Evolutionary conservation across 2,888 invertebrate genomes (phyloP).

Genomic region (Bibio marci): DNA sequence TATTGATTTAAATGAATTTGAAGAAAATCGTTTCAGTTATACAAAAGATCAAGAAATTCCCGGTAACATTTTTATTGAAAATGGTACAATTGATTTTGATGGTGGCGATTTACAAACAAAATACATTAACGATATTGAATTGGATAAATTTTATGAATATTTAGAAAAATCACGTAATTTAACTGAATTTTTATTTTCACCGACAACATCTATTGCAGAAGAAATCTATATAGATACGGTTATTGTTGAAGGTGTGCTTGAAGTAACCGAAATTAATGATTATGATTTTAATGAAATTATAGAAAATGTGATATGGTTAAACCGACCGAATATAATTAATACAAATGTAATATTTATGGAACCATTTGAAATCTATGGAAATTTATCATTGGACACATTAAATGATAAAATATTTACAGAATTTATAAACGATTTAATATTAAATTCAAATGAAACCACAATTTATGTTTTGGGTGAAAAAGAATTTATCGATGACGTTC

Average conservation of each 20-base stretch:
- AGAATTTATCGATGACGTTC: constrained; percentile 21
- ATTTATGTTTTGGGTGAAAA: constrained; percentile 17
- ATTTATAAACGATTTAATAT: constrained; percentile 27
- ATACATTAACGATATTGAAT: neutral
- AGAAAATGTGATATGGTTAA: constrained; percentile 25
- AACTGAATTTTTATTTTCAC: neutral
- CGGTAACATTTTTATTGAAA: neutral
- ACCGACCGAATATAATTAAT: constrained; percentile 23
- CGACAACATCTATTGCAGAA: neutral
- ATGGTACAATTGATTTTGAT: neutral
- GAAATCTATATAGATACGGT: neutral
- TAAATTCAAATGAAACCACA: constrained; percentile 20
- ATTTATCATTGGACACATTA: constrained; percentile 19
- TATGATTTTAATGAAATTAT: constrained; percentile 18
- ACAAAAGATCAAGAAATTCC: neutral
- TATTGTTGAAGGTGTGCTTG: constrained; percentile 2
- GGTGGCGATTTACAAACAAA: neutral
- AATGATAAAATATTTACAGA: constrained; percentile 24
- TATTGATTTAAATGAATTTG: constrained; percentile 14
- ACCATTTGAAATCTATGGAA: constrained; percentile 14
- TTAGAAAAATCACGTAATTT: neutral
- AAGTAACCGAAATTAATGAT: constrained; percentile 15
- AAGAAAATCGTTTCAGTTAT: neutral
- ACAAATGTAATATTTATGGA: constrained; percentile 19
- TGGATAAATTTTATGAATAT: neutral